Percentiles rank a stretch among this genome's conserved stretches.
Evolutionary conservation across 2,113 vertebrate genomes (phyloP).

Genomic region (Prunella himalayana): DNA sequence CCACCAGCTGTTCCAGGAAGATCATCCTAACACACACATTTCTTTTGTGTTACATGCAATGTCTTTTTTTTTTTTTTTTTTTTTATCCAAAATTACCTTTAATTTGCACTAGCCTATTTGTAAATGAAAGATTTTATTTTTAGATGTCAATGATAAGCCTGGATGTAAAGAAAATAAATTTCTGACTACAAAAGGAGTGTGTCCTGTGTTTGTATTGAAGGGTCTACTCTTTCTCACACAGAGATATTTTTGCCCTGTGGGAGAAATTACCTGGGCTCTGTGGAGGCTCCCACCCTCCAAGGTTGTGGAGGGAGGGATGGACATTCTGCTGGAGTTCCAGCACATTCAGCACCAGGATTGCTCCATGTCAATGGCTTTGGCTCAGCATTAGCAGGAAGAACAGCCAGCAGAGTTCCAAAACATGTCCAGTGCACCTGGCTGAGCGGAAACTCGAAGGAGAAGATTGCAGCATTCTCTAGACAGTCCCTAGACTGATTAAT

Average conservation of each 20-base stretch:
- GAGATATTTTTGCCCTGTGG: neutral
- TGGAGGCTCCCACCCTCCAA: neutral
- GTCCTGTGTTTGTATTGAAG: neutral
- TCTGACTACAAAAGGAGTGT: constrained; percentile 15
- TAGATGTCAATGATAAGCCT: constrained; percentile 34
- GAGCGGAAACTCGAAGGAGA: neutral
- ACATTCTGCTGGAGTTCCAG: neutral
- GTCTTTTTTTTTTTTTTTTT: neutral
- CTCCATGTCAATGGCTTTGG: neutral
- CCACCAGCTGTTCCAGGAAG: constrained; percentile 70
- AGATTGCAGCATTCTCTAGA: neutral
- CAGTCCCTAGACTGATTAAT: neutral
- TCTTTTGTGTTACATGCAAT: constrained; percentile 26
- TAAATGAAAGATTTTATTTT: constrained; percentile 73
- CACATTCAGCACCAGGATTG: neutral
- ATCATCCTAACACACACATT: constrained; percentile 59
- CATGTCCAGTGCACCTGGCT: neutral
- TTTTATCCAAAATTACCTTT: neutral
- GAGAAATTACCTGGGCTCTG: neutral
- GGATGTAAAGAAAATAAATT: constrained; percentile 66
- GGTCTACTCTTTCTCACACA: neutral
- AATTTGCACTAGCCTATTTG: constrained; percentile 60
- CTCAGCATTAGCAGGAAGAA: neutral
- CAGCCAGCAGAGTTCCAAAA: neutral
- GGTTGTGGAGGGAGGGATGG: neutral